Evolutionary conservation across 2,113 vertebrate species (phyloP).

Genomic region (Ancistrus triradiatus): DNA sequence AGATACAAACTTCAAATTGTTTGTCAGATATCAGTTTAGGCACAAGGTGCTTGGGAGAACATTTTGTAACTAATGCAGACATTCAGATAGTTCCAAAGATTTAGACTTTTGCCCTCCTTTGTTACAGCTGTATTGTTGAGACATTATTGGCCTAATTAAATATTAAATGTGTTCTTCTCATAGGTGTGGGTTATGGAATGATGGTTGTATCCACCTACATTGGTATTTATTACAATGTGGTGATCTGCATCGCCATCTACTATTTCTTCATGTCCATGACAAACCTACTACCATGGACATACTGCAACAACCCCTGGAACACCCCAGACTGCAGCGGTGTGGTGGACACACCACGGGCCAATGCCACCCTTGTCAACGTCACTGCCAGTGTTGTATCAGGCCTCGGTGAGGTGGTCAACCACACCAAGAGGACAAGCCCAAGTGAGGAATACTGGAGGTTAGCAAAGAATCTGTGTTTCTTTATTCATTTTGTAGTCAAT

Average conservation of each 20-base stretch:
- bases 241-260: constrained; percentile 98
- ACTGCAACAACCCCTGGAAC: constrained; percentile 96
- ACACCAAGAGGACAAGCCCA: constrained; percentile 90
- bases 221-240: constrained; percentile 98
- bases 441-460: constrained; percentile 99
- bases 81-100: too few relatives aligned
- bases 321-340: constrained; percentile 81
- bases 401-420: constrained; percentile 73
- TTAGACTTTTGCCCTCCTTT: too few relatives aligned
- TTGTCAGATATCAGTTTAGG: too few relatives aligned
- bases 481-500: too few relatives aligned
- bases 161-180: not conserved
- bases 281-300: constrained; percentile 90
- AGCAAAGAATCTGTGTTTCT: constrained; percentile 9
- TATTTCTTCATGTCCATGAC: constrained; percentile 99
- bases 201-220: constrained; percentile 99
- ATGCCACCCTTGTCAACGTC: constrained; percentile 58
- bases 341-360: constrained; percentile 62
- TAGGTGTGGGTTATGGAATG: constrained; percentile 98
- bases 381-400: constrained; percentile 61
- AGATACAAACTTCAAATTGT: too few relatives aligned
- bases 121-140: too few relatives aligned
- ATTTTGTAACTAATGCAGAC: too few relatives aligned
- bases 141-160: too few relatives aligned
- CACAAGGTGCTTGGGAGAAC: too few relatives aligned